Percentiles rank a stretch among this genome's conserved stretches.
These are phyloP conservation scores for Samia ricini DNA, from an alignment of 1,140 invertebrate genomes.

Conservation along the genomic window DNA sequence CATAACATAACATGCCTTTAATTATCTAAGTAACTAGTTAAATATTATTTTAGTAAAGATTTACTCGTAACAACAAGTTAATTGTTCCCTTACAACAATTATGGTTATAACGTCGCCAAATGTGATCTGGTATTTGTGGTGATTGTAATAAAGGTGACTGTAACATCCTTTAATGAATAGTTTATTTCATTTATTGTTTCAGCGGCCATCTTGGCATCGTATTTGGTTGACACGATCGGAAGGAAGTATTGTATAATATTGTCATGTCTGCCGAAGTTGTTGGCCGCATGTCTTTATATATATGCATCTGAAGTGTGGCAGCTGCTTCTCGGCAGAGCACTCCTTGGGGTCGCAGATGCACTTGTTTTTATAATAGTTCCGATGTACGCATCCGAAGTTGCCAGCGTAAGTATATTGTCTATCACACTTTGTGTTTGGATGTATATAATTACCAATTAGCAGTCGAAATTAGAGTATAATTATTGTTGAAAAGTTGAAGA, in stretches of 20 bases:
- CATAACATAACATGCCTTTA: too few relatives aligned
- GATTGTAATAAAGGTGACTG: too few relatives aligned
- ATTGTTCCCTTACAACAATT: too few relatives aligned
- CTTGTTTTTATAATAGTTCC: slow-evolving; percentile 31
- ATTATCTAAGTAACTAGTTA: too few relatives aligned
- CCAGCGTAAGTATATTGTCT: slow-evolving; percentile 41
- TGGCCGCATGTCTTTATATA: slow-evolving; percentile 24
- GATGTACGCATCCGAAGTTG: slow-evolving; percentile 51
- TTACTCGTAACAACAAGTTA: too few relatives aligned
- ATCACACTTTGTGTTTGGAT: background rate
- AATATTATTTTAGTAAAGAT: too few relatives aligned
- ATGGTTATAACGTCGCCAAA: too few relatives aligned
- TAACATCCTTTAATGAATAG: background rate
- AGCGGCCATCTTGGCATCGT: slow-evolving; percentile 36
- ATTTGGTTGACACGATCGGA: slow-evolving; percentile 41
- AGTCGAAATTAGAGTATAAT: too few relatives aligned
- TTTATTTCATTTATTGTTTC: slow-evolving; percentile 18
- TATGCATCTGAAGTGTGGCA: slow-evolving; percentile 38
- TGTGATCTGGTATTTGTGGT: too few relatives aligned
- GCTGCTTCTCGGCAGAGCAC: slow-evolving; percentile 27
- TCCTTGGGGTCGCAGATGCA: slow-evolving; percentile 21
- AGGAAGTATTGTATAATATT: slow-evolving; percentile 41
- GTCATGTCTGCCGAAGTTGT: slow-evolving; percentile 33
- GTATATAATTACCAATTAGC: too few relatives aligned
- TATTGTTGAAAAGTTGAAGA: too few relatives aligned